These are phyloP conservation scores for Gallinago undulata DNA, from an alignment of 2,113 vertebrate genomes.

Conservation along the genomic window DNA sequence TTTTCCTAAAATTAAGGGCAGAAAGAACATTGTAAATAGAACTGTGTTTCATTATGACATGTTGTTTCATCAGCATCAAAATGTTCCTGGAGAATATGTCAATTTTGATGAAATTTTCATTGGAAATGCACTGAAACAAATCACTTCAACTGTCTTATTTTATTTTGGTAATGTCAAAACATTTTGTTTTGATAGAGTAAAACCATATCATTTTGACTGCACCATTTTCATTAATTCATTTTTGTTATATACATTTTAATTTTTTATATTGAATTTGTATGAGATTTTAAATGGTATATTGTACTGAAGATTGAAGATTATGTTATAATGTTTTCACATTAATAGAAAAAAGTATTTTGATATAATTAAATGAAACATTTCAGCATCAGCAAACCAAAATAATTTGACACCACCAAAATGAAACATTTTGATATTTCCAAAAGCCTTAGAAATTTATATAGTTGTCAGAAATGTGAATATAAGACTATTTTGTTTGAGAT, in stretches of 20 bases:
- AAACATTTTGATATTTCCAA: not conserved
- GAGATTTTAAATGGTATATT: not conserved
- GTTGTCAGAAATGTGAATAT: not conserved
- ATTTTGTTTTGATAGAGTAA: constrained; percentile 19
- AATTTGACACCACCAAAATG: not conserved
- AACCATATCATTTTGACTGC: not conserved
- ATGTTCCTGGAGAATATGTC: not conserved
- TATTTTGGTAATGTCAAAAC: constrained; percentile 28
- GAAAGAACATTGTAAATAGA: not conserved
- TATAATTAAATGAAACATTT: not conserved
- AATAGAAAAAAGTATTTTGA: not conserved
- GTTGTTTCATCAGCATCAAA: not conserved
- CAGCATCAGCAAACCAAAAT: not conserved
- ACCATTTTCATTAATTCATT: not conserved
- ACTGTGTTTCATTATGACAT: not conserved
- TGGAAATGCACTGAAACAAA: constrained; percentile 6
- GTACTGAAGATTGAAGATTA: not conserved
- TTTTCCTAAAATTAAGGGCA: not conserved
- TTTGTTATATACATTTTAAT: not conserved
- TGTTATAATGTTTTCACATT: not conserved
- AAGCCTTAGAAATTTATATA: not conserved
- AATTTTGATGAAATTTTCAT: constrained; percentile 44
- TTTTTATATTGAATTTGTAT: not conserved
- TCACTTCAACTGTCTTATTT: constrained; percentile 25
- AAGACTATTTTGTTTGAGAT: not conserved